Conservation (phyloP, 2,888 invertebrate species). For the Metalampra italica region DNA sequence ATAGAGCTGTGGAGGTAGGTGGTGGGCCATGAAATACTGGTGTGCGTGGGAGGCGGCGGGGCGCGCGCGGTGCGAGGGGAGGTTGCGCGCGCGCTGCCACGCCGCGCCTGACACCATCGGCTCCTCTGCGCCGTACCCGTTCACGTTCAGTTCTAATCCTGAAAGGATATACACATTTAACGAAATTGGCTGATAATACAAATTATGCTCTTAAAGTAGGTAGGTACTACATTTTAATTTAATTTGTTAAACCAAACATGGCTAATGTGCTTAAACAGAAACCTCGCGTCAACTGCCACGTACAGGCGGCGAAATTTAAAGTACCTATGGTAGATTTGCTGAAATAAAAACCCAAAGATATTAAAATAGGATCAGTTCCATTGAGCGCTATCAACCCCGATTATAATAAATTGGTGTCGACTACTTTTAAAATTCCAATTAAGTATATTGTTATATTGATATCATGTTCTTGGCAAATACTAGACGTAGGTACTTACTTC, state of each 20-base stretch:
- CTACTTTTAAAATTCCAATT: too few relatives aligned
- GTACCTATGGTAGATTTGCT: not conserved
- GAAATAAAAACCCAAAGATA: constrained; percentile 3
- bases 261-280: too few relatives aligned
- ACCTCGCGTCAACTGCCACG: too few relatives aligned
- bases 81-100: constrained; percentile 62
- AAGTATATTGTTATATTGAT: too few relatives aligned
- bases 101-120: constrained; percentile 72
- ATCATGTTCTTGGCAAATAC: too few relatives aligned
- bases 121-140: constrained; percentile 61
- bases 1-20: constrained; percentile 57
- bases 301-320: too few relatives aligned
- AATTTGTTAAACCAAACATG: too few relatives aligned
- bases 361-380: too few relatives aligned
- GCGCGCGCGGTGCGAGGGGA: constrained; percentile 36
- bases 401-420: too few relatives aligned
- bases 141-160: constrained; percentile 66
- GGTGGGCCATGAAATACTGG: constrained; percentile 52
- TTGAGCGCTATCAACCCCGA: too few relatives aligned
- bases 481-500: too few relatives aligned
- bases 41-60: constrained; percentile 60
- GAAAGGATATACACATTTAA: not conserved
- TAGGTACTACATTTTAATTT: too few relatives aligned
- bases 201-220: not conserved
- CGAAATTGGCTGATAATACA: not conserved